Percentiles rank a stretch among this genome's conserved stretches.
These are phyloP conservation scores for Sinelater perroti DNA, from an alignment of 2,888 invertebrate genomes.

Conservation along the genomic window DNA sequence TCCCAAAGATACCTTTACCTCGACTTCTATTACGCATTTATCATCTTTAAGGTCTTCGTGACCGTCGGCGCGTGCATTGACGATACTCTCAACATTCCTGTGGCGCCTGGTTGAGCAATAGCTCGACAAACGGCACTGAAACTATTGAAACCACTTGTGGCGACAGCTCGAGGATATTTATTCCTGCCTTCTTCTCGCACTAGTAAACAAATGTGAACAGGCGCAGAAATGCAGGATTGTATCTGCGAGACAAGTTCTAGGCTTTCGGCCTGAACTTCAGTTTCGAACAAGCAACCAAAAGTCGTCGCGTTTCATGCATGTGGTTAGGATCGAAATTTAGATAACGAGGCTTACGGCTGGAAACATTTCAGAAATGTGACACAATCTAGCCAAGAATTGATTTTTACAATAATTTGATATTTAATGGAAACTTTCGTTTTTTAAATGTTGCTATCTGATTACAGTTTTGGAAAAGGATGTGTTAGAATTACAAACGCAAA, in stretches of 20 bases:
- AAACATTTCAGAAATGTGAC: too few relatives aligned
- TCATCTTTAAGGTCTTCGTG: constrained; percentile 17
- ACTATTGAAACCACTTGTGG: constrained; percentile 15
- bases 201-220: constrained; percentile 11
- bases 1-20: neutral
- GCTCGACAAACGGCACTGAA: neutral
- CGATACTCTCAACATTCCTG: constrained; percentile 15
- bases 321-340: too few relatives aligned
- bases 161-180: constrained; percentile 12
- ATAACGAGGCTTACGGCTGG: too few relatives aligned
- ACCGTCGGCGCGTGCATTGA: constrained; percentile 21
- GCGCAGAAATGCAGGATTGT: constrained; percentile 5
- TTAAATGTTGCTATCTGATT: too few relatives aligned
- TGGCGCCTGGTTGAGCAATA: constrained; percentile 18
- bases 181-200: constrained; percentile 7
- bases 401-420: too few relatives aligned
- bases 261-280: too few relatives aligned
- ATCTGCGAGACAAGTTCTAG: constrained; percentile 8
- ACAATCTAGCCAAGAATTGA: too few relatives aligned
- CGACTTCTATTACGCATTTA: constrained; percentile 1
- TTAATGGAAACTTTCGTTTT: too few relatives aligned
- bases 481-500: too few relatives aligned
- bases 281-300: too few relatives aligned
- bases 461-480: too few relatives aligned
- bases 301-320: too few relatives aligned